phyloP scores from a whole-genome alignment of 2,113 vertebrate genomes.

The Platycercus adscitus region DNA sequence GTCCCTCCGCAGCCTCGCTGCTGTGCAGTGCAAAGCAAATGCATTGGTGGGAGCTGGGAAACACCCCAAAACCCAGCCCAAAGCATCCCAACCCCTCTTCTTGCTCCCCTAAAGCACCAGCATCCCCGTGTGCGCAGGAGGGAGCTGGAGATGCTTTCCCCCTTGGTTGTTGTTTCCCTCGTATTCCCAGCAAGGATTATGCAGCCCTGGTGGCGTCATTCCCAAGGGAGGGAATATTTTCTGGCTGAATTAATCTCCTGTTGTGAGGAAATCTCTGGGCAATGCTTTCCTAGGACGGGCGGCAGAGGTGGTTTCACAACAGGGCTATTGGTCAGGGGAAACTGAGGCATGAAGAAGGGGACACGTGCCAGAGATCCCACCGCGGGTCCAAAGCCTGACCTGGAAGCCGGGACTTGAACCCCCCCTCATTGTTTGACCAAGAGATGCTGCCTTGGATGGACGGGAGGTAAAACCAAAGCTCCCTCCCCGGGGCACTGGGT shows the following conservation, averaged over 20 bases:
- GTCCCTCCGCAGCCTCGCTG: neutral
- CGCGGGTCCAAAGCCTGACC: neutral
- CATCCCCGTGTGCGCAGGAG: fast-evolving
- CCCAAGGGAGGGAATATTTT: neutral
- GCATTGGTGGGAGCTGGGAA: neutral
- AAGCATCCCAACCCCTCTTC: neutral
- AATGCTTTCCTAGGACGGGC: neutral
- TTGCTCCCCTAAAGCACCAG: neutral
- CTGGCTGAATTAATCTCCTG: neutral
- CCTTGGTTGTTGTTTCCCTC: neutral
- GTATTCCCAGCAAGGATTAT: neutral
- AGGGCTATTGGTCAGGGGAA: neutral
- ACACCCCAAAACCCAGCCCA: neutral
- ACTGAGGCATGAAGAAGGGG: neutral
- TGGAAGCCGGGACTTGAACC: neutral
- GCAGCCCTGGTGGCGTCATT: neutral
- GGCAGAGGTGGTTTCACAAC: neutral
- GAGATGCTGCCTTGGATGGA: fast-evolving
- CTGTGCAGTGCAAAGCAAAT: neutral
- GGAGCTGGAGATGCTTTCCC: neutral
- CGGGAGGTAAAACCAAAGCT: neutral
- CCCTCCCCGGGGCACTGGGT: neutral
- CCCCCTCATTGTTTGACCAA: too few species aligned
- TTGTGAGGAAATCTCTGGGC: neutral
- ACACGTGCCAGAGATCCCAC: neutral